Evolutionary conservation across 2,888 invertebrate genomes (phyloP).

Genomic region (Agrotis puta): DNA sequence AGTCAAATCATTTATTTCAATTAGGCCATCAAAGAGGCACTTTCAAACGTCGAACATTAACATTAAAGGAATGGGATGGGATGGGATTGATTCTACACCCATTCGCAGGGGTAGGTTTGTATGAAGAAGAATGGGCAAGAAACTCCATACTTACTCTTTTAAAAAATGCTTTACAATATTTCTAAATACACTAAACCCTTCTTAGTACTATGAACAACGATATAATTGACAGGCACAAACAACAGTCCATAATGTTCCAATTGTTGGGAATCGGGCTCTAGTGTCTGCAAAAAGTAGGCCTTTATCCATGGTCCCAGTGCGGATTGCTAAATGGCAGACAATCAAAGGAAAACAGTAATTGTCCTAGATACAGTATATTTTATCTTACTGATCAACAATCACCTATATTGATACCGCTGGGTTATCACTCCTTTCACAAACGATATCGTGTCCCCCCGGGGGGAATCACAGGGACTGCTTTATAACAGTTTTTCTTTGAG

Average conservation of each 20-base stretch:
- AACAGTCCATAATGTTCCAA: background rate
- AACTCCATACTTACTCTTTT: no score
- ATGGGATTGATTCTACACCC: no score
- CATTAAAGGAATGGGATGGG: no score
- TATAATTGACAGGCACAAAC: no score
- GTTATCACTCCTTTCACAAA: slow-evolving; percentile 11
- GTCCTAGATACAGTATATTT: slow-evolving; percentile 9
- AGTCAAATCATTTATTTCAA: no score
- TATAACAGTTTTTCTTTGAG: slow-evolving; percentile 8
- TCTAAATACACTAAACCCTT: no score
- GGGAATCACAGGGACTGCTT: background rate
- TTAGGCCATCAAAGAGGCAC: no score
- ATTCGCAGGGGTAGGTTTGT: no score
- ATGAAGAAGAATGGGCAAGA: no score
- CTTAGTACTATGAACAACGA: no score
- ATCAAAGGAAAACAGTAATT: slow-evolving; percentile 24
- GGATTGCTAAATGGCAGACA: background rate
- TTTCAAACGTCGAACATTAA: no score
- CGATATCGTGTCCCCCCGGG: background rate
- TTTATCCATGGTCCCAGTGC: background rate
- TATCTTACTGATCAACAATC: background rate
- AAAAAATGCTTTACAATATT: no score
- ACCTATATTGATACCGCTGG: slow-evolving; percentile 11
- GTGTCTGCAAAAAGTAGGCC: background rate
- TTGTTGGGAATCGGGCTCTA: background rate